Evolutionary conservation across 2,113 vertebrate genomes (phyloP).

Genomic region (Gavia stellata): DNA sequence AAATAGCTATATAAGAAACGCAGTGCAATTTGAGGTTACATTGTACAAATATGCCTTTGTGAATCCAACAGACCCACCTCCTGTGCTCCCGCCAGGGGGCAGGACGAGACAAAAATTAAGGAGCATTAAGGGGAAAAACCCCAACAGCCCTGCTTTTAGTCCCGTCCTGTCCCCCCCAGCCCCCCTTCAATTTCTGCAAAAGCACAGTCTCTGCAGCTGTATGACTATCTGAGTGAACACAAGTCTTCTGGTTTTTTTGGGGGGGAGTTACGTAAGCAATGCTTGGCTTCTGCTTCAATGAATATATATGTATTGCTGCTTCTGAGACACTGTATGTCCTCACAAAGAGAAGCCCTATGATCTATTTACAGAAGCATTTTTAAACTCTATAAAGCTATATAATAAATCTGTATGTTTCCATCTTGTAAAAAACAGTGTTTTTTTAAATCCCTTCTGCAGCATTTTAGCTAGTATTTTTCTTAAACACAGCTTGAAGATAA

Average conservation of each 20-base stretch:
- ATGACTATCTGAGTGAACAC: background rate
- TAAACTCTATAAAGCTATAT: background rate
- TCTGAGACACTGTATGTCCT: background rate
- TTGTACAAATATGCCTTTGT: background rate
- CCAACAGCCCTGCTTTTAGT: background rate
- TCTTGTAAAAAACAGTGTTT: background rate
- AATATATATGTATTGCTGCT: background rate
- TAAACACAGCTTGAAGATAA: background rate
- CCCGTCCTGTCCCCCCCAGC: accelerated
- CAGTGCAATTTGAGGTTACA: background rate
- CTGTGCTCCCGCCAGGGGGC: constrained; percentile 69
- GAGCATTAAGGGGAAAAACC: background rate
- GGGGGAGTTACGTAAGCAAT: background rate
- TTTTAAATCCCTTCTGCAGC: background rate
- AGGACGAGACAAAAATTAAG: constrained; percentile 65
- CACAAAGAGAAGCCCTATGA: background rate
- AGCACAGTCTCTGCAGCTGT: background rate
- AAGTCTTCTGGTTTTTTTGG: background rate
- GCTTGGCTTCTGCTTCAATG: background rate
- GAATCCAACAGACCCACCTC: background rate
- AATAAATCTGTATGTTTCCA: background rate
- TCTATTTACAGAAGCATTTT: background rate
- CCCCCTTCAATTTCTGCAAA: background rate
- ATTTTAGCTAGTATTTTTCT: background rate
- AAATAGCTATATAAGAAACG: background rate